Base-by-base conservation (phyloP, 2,888 invertebrate genomes). In the Dryococelus australis region DNA sequence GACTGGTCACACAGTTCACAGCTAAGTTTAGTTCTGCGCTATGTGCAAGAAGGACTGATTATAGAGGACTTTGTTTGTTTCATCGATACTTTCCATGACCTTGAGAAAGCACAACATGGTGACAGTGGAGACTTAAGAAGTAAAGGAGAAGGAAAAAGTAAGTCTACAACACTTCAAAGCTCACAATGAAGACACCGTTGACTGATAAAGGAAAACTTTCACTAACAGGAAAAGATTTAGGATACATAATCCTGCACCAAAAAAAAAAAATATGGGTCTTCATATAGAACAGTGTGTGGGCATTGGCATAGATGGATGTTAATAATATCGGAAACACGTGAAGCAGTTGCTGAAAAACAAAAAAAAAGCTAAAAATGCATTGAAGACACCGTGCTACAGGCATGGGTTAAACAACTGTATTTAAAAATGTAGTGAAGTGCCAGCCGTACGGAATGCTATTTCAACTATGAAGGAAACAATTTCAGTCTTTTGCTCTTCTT, bases 271-370 rank as follows among this genome's bases (percentile, higher is more conserved):
- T 65, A 65, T 65, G 65, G 65, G 65, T 2, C 65, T 65, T 65
- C 65, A 43, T 27, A 26, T 43, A 24, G 8, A 87, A 16, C 47
- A 88, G 87, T 90, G 90, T 87, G 87, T 90, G 83, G 90, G 90
- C 51, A 90, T 91, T 85, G 90, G 90, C 79, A 90, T 90, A 86
- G 91, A 91, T 85, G 90, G 89, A 87, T 91, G 91, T 88, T 90
- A 53, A 91, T 91, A 90, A 88, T 89, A 26, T 90, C n/a, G n/a
- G n/a, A n/a, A n/a, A n/a, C n/a, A n/a, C n/a, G n/a, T n/a, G n/a
- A n/a, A n/a, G n/a, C n/a, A n/a, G n/a, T n/a, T n/a, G n/a, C n/a
- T n/a, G n/a, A n/a, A n/a, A n/a, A n/a, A n/a, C n/a, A n/a, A n/a
- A n/a, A n/a, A n/a, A n/a, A 65, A 65, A 24, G 10, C 24, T 65